Conservation (phyloP, 2,113 vertebrate genomes). For the Haemorhous mexicanus region DNA sequence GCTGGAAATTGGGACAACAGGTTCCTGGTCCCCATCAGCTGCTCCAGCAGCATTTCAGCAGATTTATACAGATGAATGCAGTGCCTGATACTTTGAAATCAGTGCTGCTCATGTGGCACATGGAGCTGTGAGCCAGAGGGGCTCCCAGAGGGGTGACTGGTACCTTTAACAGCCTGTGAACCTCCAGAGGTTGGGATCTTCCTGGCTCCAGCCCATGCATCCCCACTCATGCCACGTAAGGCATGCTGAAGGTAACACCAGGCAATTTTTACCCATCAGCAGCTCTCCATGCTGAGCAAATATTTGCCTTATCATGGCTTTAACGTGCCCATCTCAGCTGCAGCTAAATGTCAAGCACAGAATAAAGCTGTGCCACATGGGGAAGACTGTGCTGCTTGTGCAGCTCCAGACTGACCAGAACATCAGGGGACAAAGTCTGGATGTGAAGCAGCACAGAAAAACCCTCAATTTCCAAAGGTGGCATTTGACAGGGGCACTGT, state of each 20-base stretch:
- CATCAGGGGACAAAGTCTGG: rapidly evolving
- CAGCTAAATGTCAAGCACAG: not conserved
- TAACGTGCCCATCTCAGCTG: not conserved
- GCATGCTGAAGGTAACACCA: not conserved
- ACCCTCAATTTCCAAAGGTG: not conserved
- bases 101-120: not conserved
- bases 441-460: not conserved
- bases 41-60: not conserved
- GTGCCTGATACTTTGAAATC: not conserved
- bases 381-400: not conserved
- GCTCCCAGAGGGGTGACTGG: not conserved
- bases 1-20: not conserved
- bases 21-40: not conserved
- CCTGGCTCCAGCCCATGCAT: not conserved
- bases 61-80: not conserved
- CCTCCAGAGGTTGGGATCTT: not conserved
- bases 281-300: not conserved
- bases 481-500: not conserved
- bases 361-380: not conserved
- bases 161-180: not conserved
- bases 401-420: not conserved
- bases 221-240: not conserved
- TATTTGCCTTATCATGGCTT: not conserved
- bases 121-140: not conserved
- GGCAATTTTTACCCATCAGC: not conserved